Conservation (phyloP, 2,888 invertebrate species). For the Nematopogon swammerdamellus region DNA sequence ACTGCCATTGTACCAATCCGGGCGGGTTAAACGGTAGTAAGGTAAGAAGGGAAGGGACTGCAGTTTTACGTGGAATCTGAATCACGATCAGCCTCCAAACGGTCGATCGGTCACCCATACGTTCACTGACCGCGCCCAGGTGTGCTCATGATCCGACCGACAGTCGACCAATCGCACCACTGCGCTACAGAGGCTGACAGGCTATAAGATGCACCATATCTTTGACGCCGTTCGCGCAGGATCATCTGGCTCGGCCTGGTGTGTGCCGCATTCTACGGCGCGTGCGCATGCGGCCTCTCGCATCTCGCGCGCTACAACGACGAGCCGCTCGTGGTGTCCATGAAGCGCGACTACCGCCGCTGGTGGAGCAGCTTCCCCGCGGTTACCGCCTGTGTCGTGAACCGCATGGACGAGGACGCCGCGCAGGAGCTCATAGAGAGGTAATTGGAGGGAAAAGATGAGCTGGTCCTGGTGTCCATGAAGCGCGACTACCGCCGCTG, state of each 20-base stretch:
- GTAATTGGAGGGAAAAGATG: slow-evolving; percentile 17
- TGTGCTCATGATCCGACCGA: no score
- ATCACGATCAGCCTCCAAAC: no score
- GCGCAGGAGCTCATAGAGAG: slow-evolving; percentile 25
- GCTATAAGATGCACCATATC: no score
- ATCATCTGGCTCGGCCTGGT: slow-evolving; percentile 34
- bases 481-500: slow-evolving; percentile 41
- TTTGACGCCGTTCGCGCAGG: no score
- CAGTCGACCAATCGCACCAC: no score
- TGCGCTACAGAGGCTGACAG: no score
- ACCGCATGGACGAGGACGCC: slow-evolving; percentile 28
- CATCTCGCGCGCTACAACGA: slow-evolving; percentile 37
- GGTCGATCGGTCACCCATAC: no score
- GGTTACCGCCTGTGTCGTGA: slow-evolving; percentile 39
- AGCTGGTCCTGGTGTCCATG: slow-evolving; percentile 44
- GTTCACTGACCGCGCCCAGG: no score
- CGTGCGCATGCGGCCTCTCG: slow-evolving; percentile 34
- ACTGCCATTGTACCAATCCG: no score
- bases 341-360: slow-evolving; percentile 38
- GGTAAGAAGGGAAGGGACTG: no score
- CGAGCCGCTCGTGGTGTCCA: slow-evolving; percentile 44
- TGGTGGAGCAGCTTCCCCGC: slow-evolving; percentile 48
- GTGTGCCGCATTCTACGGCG: slow-evolving; percentile 30
- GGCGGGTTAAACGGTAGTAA: no score
- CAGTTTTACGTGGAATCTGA: no score